Evolutionary conservation across 2,888 invertebrate species (phyloP), one percentile per base, ranked within the genome.

Genomic region (Cryptocheilus praepositus): DNA sequence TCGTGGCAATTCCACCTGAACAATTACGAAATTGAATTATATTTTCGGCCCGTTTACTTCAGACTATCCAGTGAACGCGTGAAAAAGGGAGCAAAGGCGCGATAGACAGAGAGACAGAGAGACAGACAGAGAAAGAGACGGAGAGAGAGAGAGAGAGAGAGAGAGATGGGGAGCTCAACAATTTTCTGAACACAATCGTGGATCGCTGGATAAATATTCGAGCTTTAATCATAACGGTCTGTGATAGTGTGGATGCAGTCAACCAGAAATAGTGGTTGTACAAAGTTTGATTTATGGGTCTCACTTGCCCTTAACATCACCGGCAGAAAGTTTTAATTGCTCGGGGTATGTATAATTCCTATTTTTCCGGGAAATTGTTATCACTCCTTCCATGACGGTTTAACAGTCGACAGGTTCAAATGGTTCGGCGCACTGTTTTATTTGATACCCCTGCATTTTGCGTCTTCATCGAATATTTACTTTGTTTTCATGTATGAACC

Each of bases 1-100:
- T n/a, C 28, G 55, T 55, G 28, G 55, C 55, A 55, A 55, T 55
- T 55, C 55, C 55, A 55, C n/a, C 36, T 28, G 28, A 55, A 55
- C 55, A 55, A 55, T 28, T 28, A 28, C 55, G 7, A 55, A 55
- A 55, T 55, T 55, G 28, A 55, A 55, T 55, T 55, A 55, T 36
- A 55, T 36, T 55, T 55, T 55, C 28, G 36, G 36, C 13, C 28
- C 55, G 55, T 55, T 55, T 36, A 55, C 28, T 55, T 55, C 28
- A 36, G 36, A 55, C 28, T 36, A 55, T 55, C 28, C 22, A 52
- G 36, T 36, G 13, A 36, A 11, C 36, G 7, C 36, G 36, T 36
- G 36, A 36, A 36, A 36, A 36, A 11, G 36, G 36, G 13, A 36
- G 36, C 1, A 36, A 36, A n/a, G n/a, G 13, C 1, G 7, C 2